These are phyloP conservation scores for Drosophila lowei DNA, from an alignment of 1,140 invertebrate genomes.

Conservation along the genomic window DNA sequence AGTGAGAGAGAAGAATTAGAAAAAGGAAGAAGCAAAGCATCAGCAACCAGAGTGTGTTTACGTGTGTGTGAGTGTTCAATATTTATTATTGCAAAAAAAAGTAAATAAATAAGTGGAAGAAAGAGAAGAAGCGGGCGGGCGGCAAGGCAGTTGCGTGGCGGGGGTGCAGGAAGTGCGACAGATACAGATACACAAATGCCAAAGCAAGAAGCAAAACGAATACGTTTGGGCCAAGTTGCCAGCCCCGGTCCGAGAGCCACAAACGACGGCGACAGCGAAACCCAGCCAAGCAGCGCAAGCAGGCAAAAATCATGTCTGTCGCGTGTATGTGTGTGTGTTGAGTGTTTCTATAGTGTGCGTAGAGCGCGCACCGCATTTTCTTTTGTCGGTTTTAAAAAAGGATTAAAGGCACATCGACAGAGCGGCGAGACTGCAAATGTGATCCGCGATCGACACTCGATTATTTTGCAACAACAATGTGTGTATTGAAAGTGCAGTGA, in stretches of 20 bases:
- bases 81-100: slow-evolving; percentile 65
- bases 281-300: slow-evolving; percentile 59
- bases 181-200: slow-evolving; percentile 72
- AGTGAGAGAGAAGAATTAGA: slow-evolving; percentile 27
- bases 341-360: slow-evolving; percentile 28
- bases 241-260: slow-evolving; percentile 30
- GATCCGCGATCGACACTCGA: too few species aligned
- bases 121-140: slow-evolving; percentile 26
- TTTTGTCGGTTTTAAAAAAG: slow-evolving; percentile 62
- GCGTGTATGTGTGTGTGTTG: slow-evolving; percentile 25
- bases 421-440: too few species aligned
- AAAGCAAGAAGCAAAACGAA: slow-evolving; percentile 61
- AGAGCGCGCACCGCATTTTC: slow-evolving; percentile 65
- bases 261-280: slow-evolving; percentile 53
- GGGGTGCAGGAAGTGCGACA: slow-evolving; percentile 69
- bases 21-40: slow-evolving; percentile 41
- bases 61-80: slow-evolving; percentile 52
- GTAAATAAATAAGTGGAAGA: slow-evolving; percentile 35
- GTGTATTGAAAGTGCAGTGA: too few species aligned
- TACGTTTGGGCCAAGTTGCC: slow-evolving; percentile 72
- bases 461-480: too few species aligned
- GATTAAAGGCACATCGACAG: too few species aligned
- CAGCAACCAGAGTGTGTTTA: slow-evolving; percentile 33
- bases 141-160: slow-evolving; percentile 3
- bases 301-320: slow-evolving; percentile 36